Conservation (phyloP, 2,888 invertebrate species). For the Muscina levida region DNA sequence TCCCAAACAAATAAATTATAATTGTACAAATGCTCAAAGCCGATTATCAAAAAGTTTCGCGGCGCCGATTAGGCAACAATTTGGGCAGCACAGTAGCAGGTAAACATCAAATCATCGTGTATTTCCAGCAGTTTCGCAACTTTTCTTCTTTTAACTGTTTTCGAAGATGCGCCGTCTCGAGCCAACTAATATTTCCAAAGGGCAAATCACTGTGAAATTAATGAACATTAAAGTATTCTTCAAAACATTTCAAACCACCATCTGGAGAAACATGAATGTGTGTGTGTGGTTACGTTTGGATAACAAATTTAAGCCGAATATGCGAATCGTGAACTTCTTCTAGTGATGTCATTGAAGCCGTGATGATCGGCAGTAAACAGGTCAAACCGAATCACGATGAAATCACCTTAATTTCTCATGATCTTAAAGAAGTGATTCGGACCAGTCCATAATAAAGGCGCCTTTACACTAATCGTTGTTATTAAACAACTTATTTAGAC, state of each 20-base stretch:
- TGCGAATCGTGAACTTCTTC: not conserved
- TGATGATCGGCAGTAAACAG: not conserved
- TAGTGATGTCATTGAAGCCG: not conserved
- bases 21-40: not conserved
- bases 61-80: slow-evolving; percentile 25
- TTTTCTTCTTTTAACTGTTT: slow-evolving; percentile 29
- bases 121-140: slow-evolving; percentile 39
- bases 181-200: slow-evolving; percentile 28
- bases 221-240: slow-evolving; percentile 18
- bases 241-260: not conserved
- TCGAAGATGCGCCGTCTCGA: not conserved
- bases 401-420: not conserved
- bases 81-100: slow-evolving; percentile 49
- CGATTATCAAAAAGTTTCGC: slow-evolving; percentile 1
- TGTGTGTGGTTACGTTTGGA: not conserved
- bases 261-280: not conserved
- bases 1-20: no score
- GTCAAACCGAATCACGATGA: not conserved
- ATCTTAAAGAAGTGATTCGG: not conserved
- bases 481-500: slow-evolving; percentile 70
- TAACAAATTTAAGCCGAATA: not conserved
- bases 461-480: slow-evolving; percentile 68
- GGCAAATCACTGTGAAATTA: slow-evolving; percentile 28
- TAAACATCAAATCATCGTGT: slow-evolving; percentile 49
- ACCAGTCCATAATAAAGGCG: not conserved